These are phyloP conservation scores for Clarias gariepinus DNA, from an alignment of 2,113 vertebrate species.

Conservation along the genomic window DNA sequence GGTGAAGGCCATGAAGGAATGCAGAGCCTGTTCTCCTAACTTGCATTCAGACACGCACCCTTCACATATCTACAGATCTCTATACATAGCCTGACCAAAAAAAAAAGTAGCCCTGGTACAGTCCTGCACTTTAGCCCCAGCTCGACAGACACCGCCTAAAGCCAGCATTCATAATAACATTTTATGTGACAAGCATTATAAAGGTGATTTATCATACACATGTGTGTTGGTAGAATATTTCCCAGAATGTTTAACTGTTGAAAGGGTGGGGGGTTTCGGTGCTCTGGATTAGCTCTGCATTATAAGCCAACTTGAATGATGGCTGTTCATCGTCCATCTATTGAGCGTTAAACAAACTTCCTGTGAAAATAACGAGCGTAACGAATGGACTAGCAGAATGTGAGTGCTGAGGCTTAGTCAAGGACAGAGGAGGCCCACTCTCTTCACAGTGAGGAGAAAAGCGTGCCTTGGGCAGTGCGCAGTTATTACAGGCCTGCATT, in stretches of 20 bases:
- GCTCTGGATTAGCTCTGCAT: slow-evolving; percentile 59
- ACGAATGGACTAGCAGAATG: slow-evolving; percentile 58
- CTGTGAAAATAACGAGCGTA: slow-evolving; percentile 64
- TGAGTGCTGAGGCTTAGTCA: slow-evolving; percentile 49
- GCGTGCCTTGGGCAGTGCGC: slow-evolving; percentile 46
- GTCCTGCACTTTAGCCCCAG: slow-evolving; percentile 57
- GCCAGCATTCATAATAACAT: slow-evolving; percentile 69
- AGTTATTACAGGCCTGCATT: slow-evolving; percentile 59
- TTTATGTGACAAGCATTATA: slow-evolving; percentile 78
- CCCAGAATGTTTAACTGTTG: slow-evolving; percentile 65
- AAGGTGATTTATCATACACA: slow-evolving; percentile 74
- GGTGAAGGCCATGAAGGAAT: slow-evolving; percentile 66
- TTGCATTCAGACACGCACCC: slow-evolving; percentile 75
- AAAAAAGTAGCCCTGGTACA: slow-evolving; percentile 54
- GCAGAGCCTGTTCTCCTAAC: slow-evolving; percentile 65
- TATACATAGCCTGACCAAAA: slow-evolving; percentile 67
- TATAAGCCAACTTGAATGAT: slow-evolving; percentile 61
- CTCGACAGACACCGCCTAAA: slow-evolving; percentile 64
- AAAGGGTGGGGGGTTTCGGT: slow-evolving; percentile 31
- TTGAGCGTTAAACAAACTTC: slow-evolving; percentile 68
- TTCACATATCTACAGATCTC: slow-evolving; percentile 62
- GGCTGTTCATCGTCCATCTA: slow-evolving; percentile 56
- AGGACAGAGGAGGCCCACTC: slow-evolving; percentile 46
- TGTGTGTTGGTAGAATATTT: slow-evolving; percentile 67
- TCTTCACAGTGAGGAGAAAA: slow-evolving; percentile 35